Evolutionary conservation across 2,888 invertebrate genomes (phyloP), one percentile per base, ranked within the genome.

Genomic region (Lithodes maja): DNA sequence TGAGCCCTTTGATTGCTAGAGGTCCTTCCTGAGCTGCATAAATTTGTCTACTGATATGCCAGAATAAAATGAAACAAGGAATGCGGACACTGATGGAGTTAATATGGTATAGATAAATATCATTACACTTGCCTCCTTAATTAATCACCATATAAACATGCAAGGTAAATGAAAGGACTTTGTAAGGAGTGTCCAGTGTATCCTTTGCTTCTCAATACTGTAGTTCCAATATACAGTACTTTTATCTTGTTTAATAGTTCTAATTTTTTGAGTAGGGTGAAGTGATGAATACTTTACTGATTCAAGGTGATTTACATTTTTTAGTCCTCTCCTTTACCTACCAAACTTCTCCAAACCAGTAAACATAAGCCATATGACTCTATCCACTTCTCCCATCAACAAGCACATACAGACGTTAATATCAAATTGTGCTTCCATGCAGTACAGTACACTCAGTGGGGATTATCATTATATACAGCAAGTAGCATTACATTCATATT

Each of bases 341-440:
- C 17, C 12, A n/a, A 71, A n/a, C 71, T 71, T 71, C 71, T 71
- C 71, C 71, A 71, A 71, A 71, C n/a, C 71, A 71, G 71, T 71
- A n/a, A 71, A 71, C 71, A 71, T 61, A 71, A 71, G 71, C 71
- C 71, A 71, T 71, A n/a, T 71, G 71, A 71, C 71, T 71, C 71
- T 71, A 71, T 71, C 71, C 71, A 71, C 71, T 71, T 71, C 71
- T 71, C 15, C 17, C 71, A 71, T n/a, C n/a, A 17, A 71, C 17
- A 71, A 5, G 33, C 33, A 33, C 33, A 33, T 33, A 33, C 33
- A 33, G 33, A 33, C 33, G 33, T 33, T 33, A 33, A 33, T 33
- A 33, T 33, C 33, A 33, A 33, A 33, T 33, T 33, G 33, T 33
- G 33, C 33, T 33, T 33, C 33, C 33, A 33, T 33, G 33, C 33